These are phyloP conservation scores for Hemicentrotus pulcherrimus DNA, from an alignment of 35 echinoderm and acorn worm species.

Conservation along the genomic window DNA sequence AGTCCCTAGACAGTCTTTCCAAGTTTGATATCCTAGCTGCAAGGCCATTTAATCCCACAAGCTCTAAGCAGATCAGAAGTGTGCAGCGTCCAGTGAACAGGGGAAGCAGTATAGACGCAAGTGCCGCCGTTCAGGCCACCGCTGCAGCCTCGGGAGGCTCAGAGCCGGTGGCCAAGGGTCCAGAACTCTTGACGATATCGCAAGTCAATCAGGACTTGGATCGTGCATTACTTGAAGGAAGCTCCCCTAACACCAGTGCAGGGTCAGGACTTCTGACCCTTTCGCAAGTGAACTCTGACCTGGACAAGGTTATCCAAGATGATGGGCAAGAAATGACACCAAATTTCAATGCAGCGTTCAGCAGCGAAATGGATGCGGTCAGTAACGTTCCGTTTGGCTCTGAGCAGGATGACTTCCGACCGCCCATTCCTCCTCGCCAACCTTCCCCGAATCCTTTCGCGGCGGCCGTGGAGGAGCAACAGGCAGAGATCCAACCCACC, in stretches of 20 bases:
- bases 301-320: conserved; percentile 69
- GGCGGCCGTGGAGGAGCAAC: conserved; percentile 41
- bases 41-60: conserved; percentile 56
- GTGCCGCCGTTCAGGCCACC: neutral
- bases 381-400: neutral
- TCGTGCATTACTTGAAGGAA: conserved; percentile 55
- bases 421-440: conserved; percentile 67
- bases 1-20: conserved; percentile 49
- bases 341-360: conserved; percentile 38
- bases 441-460: conserved; percentile 92
- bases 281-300: conserved; percentile 68
- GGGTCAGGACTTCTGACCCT: conserved; percentile 64
- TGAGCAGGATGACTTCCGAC: neutral
- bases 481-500: conserved; percentile 36
- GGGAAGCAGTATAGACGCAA: conserved; percentile 32
- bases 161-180: neutral
- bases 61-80: conserved; percentile 60
- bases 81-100: conserved; percentile 60
- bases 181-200: conserved; percentile 65
- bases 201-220: conserved; percentile 83
- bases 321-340: neutral
- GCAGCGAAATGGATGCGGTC: conserved; percentile 19
- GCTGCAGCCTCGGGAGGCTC: conserved; percentile 26
- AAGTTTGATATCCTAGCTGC: conserved; percentile 65
- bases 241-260: neutral